Percentiles rank a stretch among this genome's conserved stretches.
Conservation (phyloP, 2,888 invertebrate species). For the Andricus curvator region DNA sequence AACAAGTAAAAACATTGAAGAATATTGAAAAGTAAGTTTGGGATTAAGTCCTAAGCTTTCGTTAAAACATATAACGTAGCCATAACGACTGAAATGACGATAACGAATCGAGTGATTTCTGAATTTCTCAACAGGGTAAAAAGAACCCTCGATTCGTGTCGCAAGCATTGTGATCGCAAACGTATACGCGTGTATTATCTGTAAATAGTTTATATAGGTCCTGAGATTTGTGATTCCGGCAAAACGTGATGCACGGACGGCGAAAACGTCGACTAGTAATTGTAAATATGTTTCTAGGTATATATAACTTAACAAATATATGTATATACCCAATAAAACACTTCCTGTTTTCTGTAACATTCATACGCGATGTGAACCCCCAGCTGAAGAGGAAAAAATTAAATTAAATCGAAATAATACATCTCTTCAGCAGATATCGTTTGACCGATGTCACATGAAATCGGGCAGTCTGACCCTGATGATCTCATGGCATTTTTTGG, state of each 20-base stretch:
- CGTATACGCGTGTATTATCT: constrained; percentile 77
- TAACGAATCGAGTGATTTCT: constrained; percentile 64
- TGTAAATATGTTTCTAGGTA: constrained; percentile 40
- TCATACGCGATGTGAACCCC: constrained; percentile 2
- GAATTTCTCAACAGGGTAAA: constrained; percentile 65
- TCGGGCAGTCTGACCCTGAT: no score
- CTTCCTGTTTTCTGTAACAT: constrained; percentile 5
- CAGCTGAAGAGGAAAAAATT: background rate
- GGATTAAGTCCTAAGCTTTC: constrained; percentile 3
- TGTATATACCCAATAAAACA: constrained; percentile 26
- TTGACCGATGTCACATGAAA: no score
- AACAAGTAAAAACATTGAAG: background rate
- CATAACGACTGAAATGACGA: constrained; percentile 60
- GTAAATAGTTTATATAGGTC: constrained; percentile 70
- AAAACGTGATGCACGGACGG: background rate
- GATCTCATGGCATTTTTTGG: no score
- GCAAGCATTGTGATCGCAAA: constrained; percentile 76
- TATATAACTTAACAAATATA: constrained; percentile 28
- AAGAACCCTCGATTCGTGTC: constrained; percentile 62
- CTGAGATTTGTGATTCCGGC: constrained; percentile 32
- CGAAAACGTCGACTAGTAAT: constrained; percentile 8
- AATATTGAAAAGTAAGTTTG: background rate
- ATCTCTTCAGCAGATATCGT: constrained; percentile 15
- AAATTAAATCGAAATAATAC: background rate
- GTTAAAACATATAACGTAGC: constrained; percentile 49